Base-by-base conservation (phyloP, 2,113 vertebrate species). In the Zonotrichia leucophrys region DNA sequence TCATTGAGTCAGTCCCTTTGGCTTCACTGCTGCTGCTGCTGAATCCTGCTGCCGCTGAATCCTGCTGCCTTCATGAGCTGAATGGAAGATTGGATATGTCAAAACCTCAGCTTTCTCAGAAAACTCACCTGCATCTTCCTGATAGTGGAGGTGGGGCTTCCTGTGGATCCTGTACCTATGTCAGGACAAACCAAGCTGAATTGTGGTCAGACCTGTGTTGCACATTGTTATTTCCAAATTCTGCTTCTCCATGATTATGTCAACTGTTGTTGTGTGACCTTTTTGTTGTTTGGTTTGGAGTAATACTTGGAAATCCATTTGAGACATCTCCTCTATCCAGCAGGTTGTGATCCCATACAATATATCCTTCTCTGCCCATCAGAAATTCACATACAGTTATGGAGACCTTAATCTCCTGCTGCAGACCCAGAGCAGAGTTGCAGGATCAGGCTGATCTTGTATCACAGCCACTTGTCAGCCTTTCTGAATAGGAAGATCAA, bases 361-460 rank as follows among this genome's bases (percentile, higher is more conserved):
- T 1, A 2, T 46, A 49, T 7, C 14, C 5, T 85, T 28, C 17
- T 83, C 35, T 75, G 52, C 11, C 11, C 0, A 0, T 33, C 42
- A 67, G 49, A 72, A 59, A 44, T 30, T 35, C 10, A 15, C 4
- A 7, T 7, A 9, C 9, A 7, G 10, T 37, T 37, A 37, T 3
- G 18, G 58, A 68, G 82, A 79, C 10, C 35, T 69, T 60, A 10
- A 60, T 31, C 16, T 93, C 44, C 17, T 50, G 31, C 28, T 55
- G 67, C 35, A 73, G 60, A 60, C 23, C 12, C 14, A 22, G 30
- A 59, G 15, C 6, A 10, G 41, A 70, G 25, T 42, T 89, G 46
- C 39, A 53, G 25, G 11, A 20, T 63, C 23, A n/a, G 46, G 22
- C 17, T 87, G 35, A 30, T 41, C 41, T 80, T 68, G 27, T 60